phyloP scores from a whole-genome alignment of 2,888 invertebrate species.

The Ochropacha duplaris region DNA sequence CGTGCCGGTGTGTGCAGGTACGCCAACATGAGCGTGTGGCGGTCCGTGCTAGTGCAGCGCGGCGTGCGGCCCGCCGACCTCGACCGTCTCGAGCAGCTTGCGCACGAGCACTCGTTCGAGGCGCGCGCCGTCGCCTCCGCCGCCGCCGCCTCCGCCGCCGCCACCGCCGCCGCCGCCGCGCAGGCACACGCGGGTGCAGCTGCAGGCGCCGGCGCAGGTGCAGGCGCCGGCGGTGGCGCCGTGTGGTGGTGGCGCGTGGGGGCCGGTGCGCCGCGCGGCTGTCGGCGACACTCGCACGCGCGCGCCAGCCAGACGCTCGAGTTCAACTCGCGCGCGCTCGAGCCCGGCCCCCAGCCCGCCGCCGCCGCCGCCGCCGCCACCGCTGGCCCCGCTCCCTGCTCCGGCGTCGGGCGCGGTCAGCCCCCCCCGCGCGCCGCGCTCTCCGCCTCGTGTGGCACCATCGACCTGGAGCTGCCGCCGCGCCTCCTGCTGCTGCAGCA shows the following conservation, averaged over 20 bases:
- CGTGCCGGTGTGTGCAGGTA: too few relatives aligned
- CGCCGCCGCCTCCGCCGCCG: constrained; percentile 26
- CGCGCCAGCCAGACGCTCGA: constrained; percentile 61
- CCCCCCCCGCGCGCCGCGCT: constrained; percentile 46
- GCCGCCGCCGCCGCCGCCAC: constrained; percentile 10
- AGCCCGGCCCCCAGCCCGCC: constrained; percentile 39
- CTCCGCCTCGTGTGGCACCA: constrained; percentile 86
- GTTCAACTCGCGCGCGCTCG: constrained; percentile 51
- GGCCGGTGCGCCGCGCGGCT: too few relatives aligned
- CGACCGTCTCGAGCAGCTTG: constrained; percentile 35
- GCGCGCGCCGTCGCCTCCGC: constrained; percentile 36
- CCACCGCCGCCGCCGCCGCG: constrained; percentile 34
- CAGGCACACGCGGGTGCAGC: constrained; percentile 8
- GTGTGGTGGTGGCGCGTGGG: constrained; percentile 39
- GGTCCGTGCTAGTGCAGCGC: constrained; percentile 9
- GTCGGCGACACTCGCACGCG: constrained; percentile 36
- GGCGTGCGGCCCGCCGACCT: constrained; percentile 24
- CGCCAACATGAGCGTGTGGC: background rate
- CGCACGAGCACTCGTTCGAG: constrained; percentile 15
- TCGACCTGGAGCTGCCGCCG: constrained; percentile 49
- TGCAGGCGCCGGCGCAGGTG: constrained; percentile 32
- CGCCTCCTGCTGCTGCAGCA: constrained; percentile 47
- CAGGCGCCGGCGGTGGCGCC: constrained; percentile 33
- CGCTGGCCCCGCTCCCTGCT: constrained; percentile 27
- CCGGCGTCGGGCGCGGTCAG: constrained; percentile 17